Conservation (phyloP, 2,113 vertebrate genomes). For the Physeter macrocephalus region DNA sequence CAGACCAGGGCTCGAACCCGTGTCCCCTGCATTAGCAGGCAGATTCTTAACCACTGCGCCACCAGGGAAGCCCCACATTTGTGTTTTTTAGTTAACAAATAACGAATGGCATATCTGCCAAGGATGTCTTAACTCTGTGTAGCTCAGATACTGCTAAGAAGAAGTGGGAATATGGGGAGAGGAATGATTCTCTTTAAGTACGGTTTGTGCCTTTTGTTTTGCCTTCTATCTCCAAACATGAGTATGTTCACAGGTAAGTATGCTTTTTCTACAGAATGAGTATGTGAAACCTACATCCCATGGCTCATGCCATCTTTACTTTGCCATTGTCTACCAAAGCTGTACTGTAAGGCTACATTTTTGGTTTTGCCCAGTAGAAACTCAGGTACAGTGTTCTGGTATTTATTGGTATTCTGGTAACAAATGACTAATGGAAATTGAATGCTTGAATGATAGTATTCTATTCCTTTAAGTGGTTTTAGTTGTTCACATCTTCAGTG, state of each 20-base stretch:
- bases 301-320: background rate
- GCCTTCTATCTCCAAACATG: background rate
- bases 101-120: background rate
- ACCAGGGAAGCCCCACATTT: too few species aligned
- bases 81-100: background rate
- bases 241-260: background rate
- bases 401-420: background rate
- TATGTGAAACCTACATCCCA: background rate
- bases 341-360: background rate
- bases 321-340: background rate
- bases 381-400: background rate
- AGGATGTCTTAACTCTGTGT: background rate
- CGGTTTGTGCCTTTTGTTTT: constrained; percentile 15
- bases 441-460: background rate
- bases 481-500: background rate
- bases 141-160: background rate
- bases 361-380: background rate
- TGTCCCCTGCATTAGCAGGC: too few species aligned
- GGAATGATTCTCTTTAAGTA: background rate
- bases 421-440: background rate
- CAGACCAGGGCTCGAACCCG: too few species aligned
- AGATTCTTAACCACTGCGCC: too few species aligned
- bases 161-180: background rate
- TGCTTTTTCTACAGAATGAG: background rate
- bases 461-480: background rate